Conservation (phyloP, 92 coral and sea anemone species). For the Plumapathes pennacea region DNA sequence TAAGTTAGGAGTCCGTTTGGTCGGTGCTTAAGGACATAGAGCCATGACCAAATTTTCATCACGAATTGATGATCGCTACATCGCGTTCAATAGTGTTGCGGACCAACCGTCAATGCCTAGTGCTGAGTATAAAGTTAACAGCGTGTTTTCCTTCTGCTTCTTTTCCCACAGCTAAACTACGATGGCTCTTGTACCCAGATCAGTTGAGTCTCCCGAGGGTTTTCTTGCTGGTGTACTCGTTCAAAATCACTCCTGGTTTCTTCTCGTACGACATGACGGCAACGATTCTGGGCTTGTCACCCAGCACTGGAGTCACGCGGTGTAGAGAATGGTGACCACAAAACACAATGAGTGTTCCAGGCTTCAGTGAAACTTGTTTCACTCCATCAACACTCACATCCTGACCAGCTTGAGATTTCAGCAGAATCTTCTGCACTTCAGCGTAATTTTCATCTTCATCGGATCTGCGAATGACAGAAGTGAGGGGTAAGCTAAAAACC, state of each 20-base stretch:
- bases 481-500: too few relatives aligned
- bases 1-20: too few relatives aligned
- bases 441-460: conserved; percentile 36
- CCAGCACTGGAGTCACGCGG: conserved; percentile 40
- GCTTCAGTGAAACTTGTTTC: conserved; percentile 7
- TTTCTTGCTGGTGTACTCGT: conserved; percentile 58
- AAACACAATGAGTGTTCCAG: conserved; percentile 48
- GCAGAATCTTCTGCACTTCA: conserved; percentile 14
- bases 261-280: conserved; percentile 53
- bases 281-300: conserved; percentile 20
- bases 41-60: too few relatives aligned
- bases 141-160: too few relatives aligned
- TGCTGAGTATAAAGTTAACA: too few relatives aligned
- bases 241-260: conserved; percentile 28
- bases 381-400: conserved; percentile 30
- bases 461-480: too few relatives aligned
- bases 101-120: too few relatives aligned
- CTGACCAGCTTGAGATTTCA: conserved; percentile 28
- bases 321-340: conserved; percentile 53
- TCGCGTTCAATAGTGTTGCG: too few relatives aligned
- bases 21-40: too few relatives aligned
- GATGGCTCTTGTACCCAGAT: too few relatives aligned
- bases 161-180: too few relatives aligned
- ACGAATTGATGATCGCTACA: too few relatives aligned
- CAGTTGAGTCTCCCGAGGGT: conserved; percentile 31